A percentile compares a stretch with the other conserved stretches of the same genome.
Conservation (phyloP, 2,888 invertebrate species). For the Hymenopus coronatus region DNA sequence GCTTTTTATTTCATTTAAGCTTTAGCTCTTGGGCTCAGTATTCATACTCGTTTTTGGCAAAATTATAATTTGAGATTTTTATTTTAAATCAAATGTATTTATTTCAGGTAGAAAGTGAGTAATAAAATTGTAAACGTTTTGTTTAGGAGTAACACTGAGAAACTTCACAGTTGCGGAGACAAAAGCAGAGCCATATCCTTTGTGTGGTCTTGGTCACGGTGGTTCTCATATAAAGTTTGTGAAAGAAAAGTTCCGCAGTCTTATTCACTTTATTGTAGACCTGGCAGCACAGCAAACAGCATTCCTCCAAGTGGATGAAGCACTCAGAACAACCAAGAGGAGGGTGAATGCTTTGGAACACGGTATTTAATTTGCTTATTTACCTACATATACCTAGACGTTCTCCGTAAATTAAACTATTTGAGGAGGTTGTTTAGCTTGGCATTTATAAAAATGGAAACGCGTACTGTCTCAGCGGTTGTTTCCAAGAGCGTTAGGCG, state of each 20-base stretch:
- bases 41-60: too few species aligned
- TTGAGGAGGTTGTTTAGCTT: too few species aligned
- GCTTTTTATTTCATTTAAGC: too few species aligned
- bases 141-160: neutral
- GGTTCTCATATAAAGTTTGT: neutral
- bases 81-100: too few species aligned
- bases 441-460: too few species aligned
- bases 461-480: too few species aligned
- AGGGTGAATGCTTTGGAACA: neutral
- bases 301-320: neutral
- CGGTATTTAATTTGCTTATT: neutral
- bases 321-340: neutral
- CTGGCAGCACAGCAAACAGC: neutral
- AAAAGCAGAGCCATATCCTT: neutral
- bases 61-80: too few species aligned
- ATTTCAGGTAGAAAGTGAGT: too few species aligned
- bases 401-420: too few species aligned
- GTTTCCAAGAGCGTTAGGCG: too few species aligned
- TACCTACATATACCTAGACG: neutral
- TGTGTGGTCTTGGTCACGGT: neutral
- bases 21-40: too few species aligned
- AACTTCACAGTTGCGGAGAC: neutral
- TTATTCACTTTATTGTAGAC: neutral
- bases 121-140: too few species aligned
- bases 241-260: neutral